Evolutionary conservation across 2,113 vertebrate species (phyloP).

Genomic region (Addax nasomaculatus): DNA sequence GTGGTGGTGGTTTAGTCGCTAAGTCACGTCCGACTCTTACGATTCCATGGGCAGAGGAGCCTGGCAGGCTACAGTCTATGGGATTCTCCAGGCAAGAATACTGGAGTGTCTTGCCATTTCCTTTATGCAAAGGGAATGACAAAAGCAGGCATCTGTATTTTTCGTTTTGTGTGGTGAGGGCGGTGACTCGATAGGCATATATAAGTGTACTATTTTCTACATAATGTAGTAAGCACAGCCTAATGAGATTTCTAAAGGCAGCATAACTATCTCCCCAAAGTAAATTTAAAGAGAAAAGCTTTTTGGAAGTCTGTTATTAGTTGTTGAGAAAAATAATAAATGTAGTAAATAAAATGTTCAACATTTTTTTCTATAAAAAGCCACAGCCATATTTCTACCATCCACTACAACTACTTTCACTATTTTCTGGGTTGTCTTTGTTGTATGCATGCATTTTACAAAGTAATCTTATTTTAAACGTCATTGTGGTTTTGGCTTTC

Average conservation of each 20-base stretch:
- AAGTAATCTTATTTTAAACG: neutral
- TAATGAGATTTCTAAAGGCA: slow-evolving; percentile 52
- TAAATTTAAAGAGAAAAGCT: slow-evolving; percentile 51
- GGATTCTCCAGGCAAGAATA: neutral
- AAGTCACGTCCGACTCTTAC: fast-evolving
- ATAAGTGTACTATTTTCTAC: slow-evolving; percentile 52
- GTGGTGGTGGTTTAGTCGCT: neutral
- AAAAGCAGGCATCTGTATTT: slow-evolving; percentile 47
- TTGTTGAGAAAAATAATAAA: slow-evolving; percentile 33
- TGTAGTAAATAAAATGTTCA: slow-evolving; percentile 43
- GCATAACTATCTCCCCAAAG: slow-evolving; percentile 29
- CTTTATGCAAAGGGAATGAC: slow-evolving; percentile 73
- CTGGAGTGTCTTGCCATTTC: neutral
- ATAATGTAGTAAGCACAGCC: slow-evolving; percentile 53
- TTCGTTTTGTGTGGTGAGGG: slow-evolving; percentile 7
- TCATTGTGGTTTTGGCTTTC: neutral
- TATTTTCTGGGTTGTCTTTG: neutral
- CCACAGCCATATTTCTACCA: neutral
- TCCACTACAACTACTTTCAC: neutral
- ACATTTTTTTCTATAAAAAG: neutral
- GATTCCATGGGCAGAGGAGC: neutral
- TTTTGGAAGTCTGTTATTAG: slow-evolving; percentile 44
- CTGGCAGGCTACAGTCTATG: neutral
- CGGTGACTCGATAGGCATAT: slow-evolving; percentile 53
- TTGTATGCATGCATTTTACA: neutral